Evolutionary conservation across 2,797 vertebrate genomes (phyloP).

Genomic region (Sebastes taczanowskii): DNA sequence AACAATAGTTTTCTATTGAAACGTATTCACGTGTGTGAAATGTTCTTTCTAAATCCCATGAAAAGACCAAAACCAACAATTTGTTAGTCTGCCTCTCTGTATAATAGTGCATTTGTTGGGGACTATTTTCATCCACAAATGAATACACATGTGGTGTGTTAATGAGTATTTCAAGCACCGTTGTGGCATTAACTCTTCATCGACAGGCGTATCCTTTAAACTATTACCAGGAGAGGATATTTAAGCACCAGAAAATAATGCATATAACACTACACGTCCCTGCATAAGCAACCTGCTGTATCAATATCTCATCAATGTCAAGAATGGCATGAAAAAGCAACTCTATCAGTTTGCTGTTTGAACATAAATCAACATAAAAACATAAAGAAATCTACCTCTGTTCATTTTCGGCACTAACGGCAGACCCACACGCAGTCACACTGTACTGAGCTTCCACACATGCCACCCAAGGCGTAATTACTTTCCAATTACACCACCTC

Average conservation of each 20-base stretch:
- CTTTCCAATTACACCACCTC: constrained; percentile 31
- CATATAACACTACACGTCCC: not conserved
- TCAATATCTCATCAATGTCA: not conserved
- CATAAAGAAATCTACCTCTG: not conserved
- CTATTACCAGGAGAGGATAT: not conserved
- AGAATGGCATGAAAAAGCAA: not conserved
- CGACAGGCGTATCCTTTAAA: not conserved
- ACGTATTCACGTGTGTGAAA: not conserved
- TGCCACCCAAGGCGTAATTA: constrained; percentile 28
- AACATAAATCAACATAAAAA: not conserved
- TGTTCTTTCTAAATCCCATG: not conserved
- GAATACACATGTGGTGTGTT: not conserved
- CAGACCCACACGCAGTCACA: constrained; percentile 14
- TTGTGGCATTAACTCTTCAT: too few relatives aligned
- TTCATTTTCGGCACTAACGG: not conserved
- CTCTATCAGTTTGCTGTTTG: not conserved
- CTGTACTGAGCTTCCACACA: constrained; percentile 23
- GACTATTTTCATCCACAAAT: not conserved
- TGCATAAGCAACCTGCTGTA: not conserved
- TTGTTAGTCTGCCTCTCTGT: not conserved
- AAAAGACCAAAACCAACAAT: not conserved
- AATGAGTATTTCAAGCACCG: not conserved
- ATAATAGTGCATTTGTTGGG: not conserved
- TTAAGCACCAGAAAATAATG: not conserved
- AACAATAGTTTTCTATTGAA: not conserved